Conservation (phyloP, 2,797 vertebrate genomes). For the Pseudochaenichthys georgianus region DNA sequence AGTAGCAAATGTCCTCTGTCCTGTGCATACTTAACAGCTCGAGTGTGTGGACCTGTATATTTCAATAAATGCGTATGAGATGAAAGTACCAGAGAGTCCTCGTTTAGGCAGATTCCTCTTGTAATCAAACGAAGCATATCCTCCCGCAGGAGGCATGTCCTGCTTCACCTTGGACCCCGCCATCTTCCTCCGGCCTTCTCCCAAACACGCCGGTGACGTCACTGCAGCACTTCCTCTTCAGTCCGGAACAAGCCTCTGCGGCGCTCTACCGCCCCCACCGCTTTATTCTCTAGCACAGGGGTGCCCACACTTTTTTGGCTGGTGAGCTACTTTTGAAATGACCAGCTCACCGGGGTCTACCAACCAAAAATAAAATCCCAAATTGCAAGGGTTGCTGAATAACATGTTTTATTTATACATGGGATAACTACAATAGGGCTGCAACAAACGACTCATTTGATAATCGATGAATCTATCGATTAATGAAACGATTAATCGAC, state of each 20-base stretch:
- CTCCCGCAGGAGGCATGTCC: slow-evolving; percentile 96
- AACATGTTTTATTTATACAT: no score
- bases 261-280: slow-evolving; percentile 23
- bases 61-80: not conserved
- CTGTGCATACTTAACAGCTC: rapidly evolving
- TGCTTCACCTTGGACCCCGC: slow-evolving; percentile 97
- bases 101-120: slow-evolving; percentile 93
- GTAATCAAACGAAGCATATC: slow-evolving; percentile 92
- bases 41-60: no score
- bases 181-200: slow-evolving; percentile 79
- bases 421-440: no score
- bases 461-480: no score
- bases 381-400: no score
- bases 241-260: rapidly evolving
- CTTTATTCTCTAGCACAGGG: no score
- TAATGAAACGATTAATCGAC: no score
- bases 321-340: no score
- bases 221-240: slow-evolving; percentile 33
- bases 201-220: slow-evolving; percentile 47
- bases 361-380: no score
- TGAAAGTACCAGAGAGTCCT: slow-evolving; percentile 89
- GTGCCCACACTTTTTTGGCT: no score
- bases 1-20: not conserved
- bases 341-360: no score
- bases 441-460: no score